Percentiles rank a stretch among this genome's conserved stretches.
Evolutionary conservation across 2,888 invertebrate species (phyloP).

Genomic region (Drosophila prostipennis): DNA sequence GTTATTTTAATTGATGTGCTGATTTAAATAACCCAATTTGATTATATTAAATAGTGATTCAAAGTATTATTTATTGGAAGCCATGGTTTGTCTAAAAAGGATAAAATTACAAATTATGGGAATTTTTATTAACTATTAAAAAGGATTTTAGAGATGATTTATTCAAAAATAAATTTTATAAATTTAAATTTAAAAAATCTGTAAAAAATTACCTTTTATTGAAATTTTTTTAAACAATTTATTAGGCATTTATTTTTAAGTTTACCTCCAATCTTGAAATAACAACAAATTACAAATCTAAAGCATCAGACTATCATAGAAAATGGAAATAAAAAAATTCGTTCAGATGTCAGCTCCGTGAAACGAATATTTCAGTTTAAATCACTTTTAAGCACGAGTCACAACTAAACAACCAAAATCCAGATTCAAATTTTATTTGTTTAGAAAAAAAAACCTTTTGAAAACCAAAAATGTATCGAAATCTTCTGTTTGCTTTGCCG

Average conservation of each 20-base stretch:
- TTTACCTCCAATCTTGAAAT: background rate
- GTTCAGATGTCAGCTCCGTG: background rate
- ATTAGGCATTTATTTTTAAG: background rate
- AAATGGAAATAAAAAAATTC: background rate
- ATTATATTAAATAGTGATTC: no score
- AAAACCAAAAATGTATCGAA: conserved; percentile 3
- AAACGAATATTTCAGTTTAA: background rate
- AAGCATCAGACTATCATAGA: background rate
- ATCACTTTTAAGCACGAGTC: background rate
- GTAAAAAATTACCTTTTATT: background rate
- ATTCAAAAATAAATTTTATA: no score
- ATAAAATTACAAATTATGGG: no score
- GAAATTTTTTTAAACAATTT: background rate
- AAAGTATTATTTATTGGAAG: no score
- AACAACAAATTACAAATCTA: background rate
- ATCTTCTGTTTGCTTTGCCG: background rate
- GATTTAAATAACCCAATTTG: no score
- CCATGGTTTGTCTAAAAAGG: no score
- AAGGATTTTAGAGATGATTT: no score
- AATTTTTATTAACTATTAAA: no score
- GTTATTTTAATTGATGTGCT: no score
- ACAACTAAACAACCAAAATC: background rate
- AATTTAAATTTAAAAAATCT: no score
- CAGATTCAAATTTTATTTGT: background rate
- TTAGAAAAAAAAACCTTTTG: background rate